phyloP scores from a whole-genome alignment of 1,140 invertebrate species.

The Drosophila albomicans region DNA sequence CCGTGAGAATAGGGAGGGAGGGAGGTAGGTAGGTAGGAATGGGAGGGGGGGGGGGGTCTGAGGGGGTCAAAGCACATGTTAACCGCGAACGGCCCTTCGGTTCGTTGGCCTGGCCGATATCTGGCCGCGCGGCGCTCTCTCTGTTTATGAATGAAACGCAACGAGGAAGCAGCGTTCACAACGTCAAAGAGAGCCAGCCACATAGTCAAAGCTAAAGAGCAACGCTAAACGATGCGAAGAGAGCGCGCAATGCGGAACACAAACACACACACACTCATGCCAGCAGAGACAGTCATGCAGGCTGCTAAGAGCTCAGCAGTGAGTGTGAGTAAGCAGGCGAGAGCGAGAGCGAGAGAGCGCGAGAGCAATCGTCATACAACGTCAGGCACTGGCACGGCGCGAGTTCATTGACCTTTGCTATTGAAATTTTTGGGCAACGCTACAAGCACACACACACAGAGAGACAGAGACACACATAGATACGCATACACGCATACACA shows the following conservation, averaged over 20 bases:
- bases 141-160: conserved; percentile 83
- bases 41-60: not conserved
- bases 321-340: conserved; percentile 21
- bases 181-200: conserved; percentile 26
- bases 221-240: conserved; percentile 13
- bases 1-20: no score
- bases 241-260: conserved; percentile 54
- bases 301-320: conserved; percentile 10
- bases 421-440: conserved; percentile 84
- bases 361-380: conserved; percentile 26
- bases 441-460: conserved; percentile 42
- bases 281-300: conserved; percentile 3
- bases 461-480: not conserved
- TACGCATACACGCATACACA: conserved; percentile 7
- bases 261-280: conserved; percentile 12
- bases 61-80: conserved; percentile 54
- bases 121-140: conserved; percentile 56
- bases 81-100: conserved; percentile 55
- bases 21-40: no score
- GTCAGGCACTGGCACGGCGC: conserved; percentile 35
- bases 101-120: conserved; percentile 81
- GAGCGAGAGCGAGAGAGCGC: conserved; percentile 16
- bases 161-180: conserved; percentile 71
- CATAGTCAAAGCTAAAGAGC: conserved; percentile 20
- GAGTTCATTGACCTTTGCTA: conserved; percentile 85